Evolutionary conservation across 1,140 invertebrate genomes (phyloP).

Genomic region (Drosophila parabipectinata): DNA sequence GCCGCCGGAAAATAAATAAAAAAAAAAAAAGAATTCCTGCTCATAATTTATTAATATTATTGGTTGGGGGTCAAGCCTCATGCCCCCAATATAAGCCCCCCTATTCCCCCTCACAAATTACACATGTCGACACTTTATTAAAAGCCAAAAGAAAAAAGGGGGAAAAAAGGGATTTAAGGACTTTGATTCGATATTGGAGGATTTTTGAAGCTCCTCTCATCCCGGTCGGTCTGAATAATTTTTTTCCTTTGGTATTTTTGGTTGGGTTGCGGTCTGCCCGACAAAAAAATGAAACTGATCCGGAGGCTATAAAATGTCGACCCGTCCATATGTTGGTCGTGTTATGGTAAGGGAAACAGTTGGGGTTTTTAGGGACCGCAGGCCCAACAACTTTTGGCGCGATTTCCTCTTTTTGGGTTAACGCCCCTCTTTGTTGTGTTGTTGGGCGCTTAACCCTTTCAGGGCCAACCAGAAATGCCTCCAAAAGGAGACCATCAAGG

Average conservation of each 20-base stretch:
- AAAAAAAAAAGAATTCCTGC: constrained; percentile 25
- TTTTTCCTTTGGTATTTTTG: constrained; percentile 20
- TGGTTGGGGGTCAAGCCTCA: constrained; percentile 42
- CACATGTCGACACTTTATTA: constrained; percentile 83
- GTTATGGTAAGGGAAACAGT: constrained; percentile 10
- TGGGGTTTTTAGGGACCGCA: constrained; percentile 17
- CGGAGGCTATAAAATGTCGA: constrained; percentile 76
- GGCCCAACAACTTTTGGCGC: constrained; percentile 63
- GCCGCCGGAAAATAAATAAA: constrained; percentile 4
- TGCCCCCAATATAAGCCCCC: neutral
- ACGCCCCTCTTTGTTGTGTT: constrained; percentile 38
- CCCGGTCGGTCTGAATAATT: neutral
- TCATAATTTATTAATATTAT: constrained; percentile 79
- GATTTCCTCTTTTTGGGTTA: constrained; percentile 55
- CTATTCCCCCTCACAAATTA: constrained; percentile 64
- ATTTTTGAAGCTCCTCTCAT: constrained; percentile 28
- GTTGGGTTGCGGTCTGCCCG: constrained; percentile 56
- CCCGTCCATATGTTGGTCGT: constrained; percentile 65
- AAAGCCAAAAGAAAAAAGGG: constrained; percentile 26
- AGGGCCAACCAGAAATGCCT: constrained; percentile 51
- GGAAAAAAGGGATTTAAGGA: constrained; percentile 52
- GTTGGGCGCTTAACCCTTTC: constrained; percentile 63
- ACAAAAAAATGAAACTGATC: constrained; percentile 60
- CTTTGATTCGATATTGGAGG: constrained; percentile 63
- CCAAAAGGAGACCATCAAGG: constrained; percentile 31